Percentiles rank a stretch among this genome's conserved stretches.
phyloP scores from a whole-genome alignment of 1,140 invertebrate species.

The Copidosoma floridanum region DNA sequence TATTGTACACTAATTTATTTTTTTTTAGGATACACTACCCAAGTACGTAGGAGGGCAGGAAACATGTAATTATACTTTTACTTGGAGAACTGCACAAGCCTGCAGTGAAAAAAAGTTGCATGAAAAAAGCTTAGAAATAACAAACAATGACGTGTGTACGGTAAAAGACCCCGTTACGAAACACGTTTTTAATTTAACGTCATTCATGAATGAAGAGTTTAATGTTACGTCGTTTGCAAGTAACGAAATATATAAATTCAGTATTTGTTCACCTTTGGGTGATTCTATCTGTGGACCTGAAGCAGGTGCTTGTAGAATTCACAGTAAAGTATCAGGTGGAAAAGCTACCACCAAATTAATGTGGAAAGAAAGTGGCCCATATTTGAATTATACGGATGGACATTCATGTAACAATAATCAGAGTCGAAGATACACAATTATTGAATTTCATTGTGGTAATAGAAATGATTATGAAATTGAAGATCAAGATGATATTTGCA shows the following conservation, averaged over 20 bases:
- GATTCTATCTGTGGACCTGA: conserved; percentile 31
- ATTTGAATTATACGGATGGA: conserved; percentile 58
- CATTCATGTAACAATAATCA: conserved; percentile 44
- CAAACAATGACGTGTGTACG: conserved; percentile 31
- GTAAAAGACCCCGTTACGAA: conserved; percentile 44
- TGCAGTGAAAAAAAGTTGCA: conserved; percentile 40
- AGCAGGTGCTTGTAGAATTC: conserved; percentile 40
- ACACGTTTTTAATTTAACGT: conserved; percentile 32
- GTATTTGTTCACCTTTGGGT: conserved; percentile 36
- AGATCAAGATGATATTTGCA: background rate
- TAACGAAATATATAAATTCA: conserved; percentile 33
- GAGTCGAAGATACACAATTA: conserved; percentile 54
- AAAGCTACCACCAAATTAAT: conserved; percentile 52
- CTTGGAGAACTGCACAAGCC: conserved; percentile 40
- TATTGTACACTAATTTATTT: too few species aligned
- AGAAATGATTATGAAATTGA: conserved; percentile 13
- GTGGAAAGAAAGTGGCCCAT: conserved; percentile 55
- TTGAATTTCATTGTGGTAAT: conserved; percentile 56
- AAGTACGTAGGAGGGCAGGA: conserved; percentile 36
- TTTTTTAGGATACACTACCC: conserved; percentile 38
- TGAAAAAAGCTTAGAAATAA: conserved; percentile 35
- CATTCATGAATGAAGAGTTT: conserved; percentile 30
- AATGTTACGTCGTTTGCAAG: conserved; percentile 6
- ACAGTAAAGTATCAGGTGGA: conserved; percentile 46
- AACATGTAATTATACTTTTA: conserved; percentile 42